Evolutionary conservation across 2,888 invertebrate species (phyloP).

Genomic region (Lasioglossum villosulum): DNA sequence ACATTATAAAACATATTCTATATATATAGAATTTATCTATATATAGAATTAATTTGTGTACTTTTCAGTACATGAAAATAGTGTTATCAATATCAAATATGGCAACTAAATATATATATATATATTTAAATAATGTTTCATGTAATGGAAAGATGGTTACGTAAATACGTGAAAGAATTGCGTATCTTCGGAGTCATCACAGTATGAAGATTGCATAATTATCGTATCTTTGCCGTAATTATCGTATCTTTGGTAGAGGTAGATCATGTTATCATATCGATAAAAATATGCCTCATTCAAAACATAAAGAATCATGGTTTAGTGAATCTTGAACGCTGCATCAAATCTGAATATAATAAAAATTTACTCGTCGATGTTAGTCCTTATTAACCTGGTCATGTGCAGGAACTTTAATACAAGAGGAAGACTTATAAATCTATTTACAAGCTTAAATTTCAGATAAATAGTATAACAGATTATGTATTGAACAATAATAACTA

Average conservation of each 20-base stretch:
- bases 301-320: background rate
- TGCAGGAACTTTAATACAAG: slow-evolving; percentile 49
- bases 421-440: slow-evolving; percentile 31
- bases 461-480: background rate
- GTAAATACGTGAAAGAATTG: slow-evolving; percentile 12
- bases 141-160: background rate
- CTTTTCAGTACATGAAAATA: slow-evolving; percentile 37
- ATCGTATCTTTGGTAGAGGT: slow-evolving; percentile 18
- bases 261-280: slow-evolving; percentile 21
- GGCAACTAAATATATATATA: slow-evolving; percentile 18
- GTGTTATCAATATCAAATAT: slow-evolving; percentile 6
- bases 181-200: slow-evolving; percentile 14
- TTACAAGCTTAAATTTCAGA: slow-evolving; percentile 13
- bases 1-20: slow-evolving; percentile 24
- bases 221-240: slow-evolving; percentile 9
- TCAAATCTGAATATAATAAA: background rate
- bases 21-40: too few relatives aligned
- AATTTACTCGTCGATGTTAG: slow-evolving; percentile 4
- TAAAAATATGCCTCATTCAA: background rate
- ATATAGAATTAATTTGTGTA: background rate
- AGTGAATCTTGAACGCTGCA: slow-evolving; percentile 8
- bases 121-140: slow-evolving; percentile 39
- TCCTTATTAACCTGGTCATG: slow-evolving; percentile 12
- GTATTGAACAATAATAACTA: slow-evolving; percentile 1
- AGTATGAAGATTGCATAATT: slow-evolving; percentile 8